Evolutionary conservation across 1,140 invertebrate genomes (phyloP).

Genomic region (Drosophila quadrilineata): DNA sequence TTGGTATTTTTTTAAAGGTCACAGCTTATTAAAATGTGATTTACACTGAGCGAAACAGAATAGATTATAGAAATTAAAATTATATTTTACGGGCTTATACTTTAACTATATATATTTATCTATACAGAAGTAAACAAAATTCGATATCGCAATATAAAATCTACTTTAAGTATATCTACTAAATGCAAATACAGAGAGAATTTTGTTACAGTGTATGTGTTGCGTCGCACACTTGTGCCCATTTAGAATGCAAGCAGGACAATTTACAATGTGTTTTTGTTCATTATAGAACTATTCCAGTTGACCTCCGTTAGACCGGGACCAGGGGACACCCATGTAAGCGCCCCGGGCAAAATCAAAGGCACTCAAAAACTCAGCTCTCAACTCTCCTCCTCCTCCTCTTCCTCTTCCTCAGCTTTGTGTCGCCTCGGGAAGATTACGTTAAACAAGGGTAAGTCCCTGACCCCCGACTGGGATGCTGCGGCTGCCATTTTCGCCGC

Average conservation of each 20-base stretch:
- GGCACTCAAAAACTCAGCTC: constrained; percentile 55
- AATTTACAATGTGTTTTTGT: constrained; percentile 79
- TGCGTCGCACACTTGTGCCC: constrained; percentile 56
- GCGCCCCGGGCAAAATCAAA: constrained; percentile 60
- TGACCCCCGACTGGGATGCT: constrained; percentile 48
- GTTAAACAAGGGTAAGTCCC: constrained; percentile 60
- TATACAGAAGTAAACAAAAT: no score
- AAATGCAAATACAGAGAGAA: no score
- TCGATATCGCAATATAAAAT: no score
- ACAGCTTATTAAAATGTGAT: no score
- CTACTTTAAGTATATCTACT: no score
- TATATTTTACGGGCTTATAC: no score
- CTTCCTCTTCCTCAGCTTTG: no score
- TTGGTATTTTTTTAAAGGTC: no score
- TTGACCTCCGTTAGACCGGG: no score
- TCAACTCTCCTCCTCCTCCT: no score
- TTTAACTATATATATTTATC: no score
- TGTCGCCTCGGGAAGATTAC: constrained; percentile 56
- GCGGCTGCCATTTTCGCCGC: constrained; percentile 49
- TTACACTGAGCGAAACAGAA: not conserved
- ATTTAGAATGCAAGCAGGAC: constrained; percentile 69
- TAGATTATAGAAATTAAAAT: not conserved
- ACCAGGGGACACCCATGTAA: constrained; percentile 35
- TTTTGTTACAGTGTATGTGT: not conserved
- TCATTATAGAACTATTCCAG: constrained; percentile 76